These are phyloP conservation scores for Agrenia bidenticulata DNA, from an alignment of 2,888 invertebrate genomes.

Conservation along the genomic window DNA sequence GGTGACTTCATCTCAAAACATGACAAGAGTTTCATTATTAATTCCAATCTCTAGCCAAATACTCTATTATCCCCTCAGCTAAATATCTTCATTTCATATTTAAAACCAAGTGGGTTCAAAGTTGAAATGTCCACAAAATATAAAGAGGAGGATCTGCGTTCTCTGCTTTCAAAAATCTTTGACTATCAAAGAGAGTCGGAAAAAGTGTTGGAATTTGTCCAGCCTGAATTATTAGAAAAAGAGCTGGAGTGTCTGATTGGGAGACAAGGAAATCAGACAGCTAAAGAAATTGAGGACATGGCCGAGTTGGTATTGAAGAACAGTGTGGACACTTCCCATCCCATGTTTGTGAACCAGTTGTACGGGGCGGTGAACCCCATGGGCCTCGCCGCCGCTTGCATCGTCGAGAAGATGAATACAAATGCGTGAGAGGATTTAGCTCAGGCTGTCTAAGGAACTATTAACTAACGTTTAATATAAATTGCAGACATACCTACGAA, in stretches of 20 bases:
- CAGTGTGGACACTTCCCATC: conserved; percentile 76
- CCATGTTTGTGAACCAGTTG: conserved; percentile 76
- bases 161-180: conserved; percentile 36
- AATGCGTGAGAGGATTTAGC: conserved; percentile 66
- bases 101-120: too few species aligned
- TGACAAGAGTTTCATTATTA: too few species aligned
- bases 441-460: background rate
- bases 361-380: conserved; percentile 73
- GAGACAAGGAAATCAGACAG: background rate
- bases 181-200: conserved; percentile 22
- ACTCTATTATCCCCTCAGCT: too few species aligned
- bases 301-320: conserved; percentile 54
- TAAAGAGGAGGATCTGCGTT: too few species aligned
- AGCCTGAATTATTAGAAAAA: conserved; percentile 44
- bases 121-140: too few species aligned
- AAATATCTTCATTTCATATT: too few species aligned
- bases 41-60: too few species aligned
- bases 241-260: conserved; percentile 25
- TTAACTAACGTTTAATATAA: too few species aligned
- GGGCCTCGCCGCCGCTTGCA: conserved; percentile 73
- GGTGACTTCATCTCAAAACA: too few species aligned
- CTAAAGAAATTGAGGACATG: conserved; percentile 28
- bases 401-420: conserved; percentile 77
- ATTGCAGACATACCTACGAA: conserved; percentile 72
- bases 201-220: conserved; percentile 44